Percentiles rank a stretch among this genome's conserved stretches.
These are phyloP conservation scores for Petrosia ficiformis DNA, from an alignment of 37 sponge, comb jelly and placozoan species.

Conservation along the genomic window DNA sequence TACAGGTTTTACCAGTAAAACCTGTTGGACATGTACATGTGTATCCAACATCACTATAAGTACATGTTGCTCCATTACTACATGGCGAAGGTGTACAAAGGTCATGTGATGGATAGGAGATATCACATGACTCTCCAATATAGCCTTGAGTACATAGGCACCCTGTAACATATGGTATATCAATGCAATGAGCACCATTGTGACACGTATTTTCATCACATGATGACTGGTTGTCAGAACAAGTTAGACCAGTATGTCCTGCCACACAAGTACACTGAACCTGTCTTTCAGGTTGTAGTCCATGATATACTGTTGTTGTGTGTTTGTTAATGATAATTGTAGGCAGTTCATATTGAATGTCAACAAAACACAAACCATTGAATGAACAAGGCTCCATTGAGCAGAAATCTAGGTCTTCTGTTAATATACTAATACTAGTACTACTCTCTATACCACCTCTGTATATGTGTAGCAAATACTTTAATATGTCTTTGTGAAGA, in stretches of 20 bases:
- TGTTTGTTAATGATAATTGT: not conserved
- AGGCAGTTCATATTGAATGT: not conserved
- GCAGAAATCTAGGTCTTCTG: constrained; percentile 53
- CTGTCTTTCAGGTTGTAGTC: not conserved
- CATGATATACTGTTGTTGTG: not conserved
- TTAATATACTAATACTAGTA: constrained; percentile 13
- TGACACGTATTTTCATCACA: constrained; percentile 7
- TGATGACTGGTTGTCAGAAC: not conserved
- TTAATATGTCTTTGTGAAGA: constrained; percentile 30
- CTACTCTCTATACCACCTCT: constrained; percentile 8
- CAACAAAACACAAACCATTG: constrained; percentile 20
- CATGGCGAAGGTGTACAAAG: constrained; percentile 4
- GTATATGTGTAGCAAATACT: constrained; percentile 48
- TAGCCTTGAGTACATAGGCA: constrained; percentile 10
- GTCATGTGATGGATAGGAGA: not conserved
- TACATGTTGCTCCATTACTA: constrained; percentile 9
- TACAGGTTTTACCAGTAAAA: constrained; percentile 15
- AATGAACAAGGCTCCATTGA: constrained; percentile 35
- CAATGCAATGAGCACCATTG: constrained; percentile 14
- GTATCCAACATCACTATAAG: constrained; percentile 18
- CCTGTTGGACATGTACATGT: constrained; percentile 36
- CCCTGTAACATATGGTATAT: not conserved
- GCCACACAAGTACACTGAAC: constrained; percentile 28
- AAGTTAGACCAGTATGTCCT: constrained; percentile 4
- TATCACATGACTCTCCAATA: constrained; percentile 14